A percentile compares a stretch with the other conserved stretches of the same genome.
These are phyloP conservation scores for Chlamydotis undulata DNA, from an alignment of 2,113 vertebrate species.

Conservation along the genomic window DNA sequence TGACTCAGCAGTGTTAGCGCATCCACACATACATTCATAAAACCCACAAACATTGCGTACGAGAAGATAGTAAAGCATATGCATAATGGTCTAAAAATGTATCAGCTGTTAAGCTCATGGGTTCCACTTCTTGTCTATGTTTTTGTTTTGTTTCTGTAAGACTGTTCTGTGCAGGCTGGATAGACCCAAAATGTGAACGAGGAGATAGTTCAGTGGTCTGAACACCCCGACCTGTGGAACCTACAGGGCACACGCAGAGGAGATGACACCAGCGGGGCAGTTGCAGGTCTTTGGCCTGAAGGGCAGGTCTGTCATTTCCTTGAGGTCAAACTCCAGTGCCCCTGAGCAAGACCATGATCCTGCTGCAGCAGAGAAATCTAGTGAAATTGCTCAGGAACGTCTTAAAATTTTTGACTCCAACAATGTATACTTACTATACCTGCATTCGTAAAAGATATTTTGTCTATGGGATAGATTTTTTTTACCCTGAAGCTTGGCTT, in stretches of 20 bases:
- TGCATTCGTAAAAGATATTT: background rate
- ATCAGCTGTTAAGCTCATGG: background rate
- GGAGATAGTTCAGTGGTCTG: background rate
- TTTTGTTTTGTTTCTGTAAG: background rate
- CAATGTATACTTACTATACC: background rate
- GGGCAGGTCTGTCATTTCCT: background rate
- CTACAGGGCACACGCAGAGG: background rate
- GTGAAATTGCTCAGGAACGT: background rate
- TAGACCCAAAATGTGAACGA: background rate
- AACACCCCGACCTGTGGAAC: background rate
- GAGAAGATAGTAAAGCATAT: background rate
- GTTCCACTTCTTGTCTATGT: background rate
- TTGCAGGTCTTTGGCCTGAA: background rate
- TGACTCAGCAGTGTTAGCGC: background rate
- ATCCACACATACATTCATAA: background rate
- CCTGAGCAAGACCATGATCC: background rate
- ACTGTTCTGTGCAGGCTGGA: background rate
- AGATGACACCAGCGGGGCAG: background rate
- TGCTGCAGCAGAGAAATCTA: background rate
- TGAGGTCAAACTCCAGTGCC: accelerated
- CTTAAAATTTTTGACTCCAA: background rate
- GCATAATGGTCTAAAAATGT: background rate
- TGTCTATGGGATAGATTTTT: background rate
- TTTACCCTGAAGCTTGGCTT: background rate
- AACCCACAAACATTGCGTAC: background rate